Percentiles rank a stretch among this genome's conserved stretches.
phyloP scores from a whole-genome alignment of 2,888 invertebrate genomes.

The Cacoxenus indagator region DNA sequence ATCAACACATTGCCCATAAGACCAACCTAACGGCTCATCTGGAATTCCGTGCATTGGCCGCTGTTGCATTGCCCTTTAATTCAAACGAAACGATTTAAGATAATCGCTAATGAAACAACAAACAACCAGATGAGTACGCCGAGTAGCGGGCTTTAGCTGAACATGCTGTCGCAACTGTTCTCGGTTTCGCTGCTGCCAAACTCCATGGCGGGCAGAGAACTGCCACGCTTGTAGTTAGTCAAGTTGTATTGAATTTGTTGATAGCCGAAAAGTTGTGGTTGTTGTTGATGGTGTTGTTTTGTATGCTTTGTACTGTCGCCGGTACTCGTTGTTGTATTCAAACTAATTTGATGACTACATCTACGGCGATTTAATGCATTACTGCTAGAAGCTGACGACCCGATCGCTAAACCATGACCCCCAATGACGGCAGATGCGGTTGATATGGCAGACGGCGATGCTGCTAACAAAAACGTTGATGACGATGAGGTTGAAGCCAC shows the following conservation, averaged over 20 bases:
- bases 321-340: constrained; percentile 30
- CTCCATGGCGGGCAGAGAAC: constrained; percentile 66
- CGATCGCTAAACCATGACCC: neutral
- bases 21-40: too few relatives aligned
- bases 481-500: constrained; percentile 14
- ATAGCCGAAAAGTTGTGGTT: constrained; percentile 22
- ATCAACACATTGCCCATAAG: too few relatives aligned
- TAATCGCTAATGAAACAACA: too few relatives aligned
- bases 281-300: constrained; percentile 30
- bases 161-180: constrained; percentile 69
- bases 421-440: neutral
- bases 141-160: constrained; percentile 40
- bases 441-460: neutral
- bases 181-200: constrained; percentile 68
- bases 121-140: too few relatives aligned
- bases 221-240: constrained; percentile 52
- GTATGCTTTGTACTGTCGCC: constrained; percentile 32
- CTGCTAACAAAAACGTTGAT: neutral
- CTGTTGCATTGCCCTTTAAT: too few relatives aligned
- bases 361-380: constrained; percentile 26
- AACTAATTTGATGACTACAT: constrained; percentile 34
- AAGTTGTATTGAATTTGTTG: constrained; percentile 47
- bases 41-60: too few relatives aligned
- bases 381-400: too few relatives aligned
- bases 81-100: too few relatives aligned